Conservation (phyloP, 2,888 invertebrate species). For the Acanthosepion lycidas region DNA sequence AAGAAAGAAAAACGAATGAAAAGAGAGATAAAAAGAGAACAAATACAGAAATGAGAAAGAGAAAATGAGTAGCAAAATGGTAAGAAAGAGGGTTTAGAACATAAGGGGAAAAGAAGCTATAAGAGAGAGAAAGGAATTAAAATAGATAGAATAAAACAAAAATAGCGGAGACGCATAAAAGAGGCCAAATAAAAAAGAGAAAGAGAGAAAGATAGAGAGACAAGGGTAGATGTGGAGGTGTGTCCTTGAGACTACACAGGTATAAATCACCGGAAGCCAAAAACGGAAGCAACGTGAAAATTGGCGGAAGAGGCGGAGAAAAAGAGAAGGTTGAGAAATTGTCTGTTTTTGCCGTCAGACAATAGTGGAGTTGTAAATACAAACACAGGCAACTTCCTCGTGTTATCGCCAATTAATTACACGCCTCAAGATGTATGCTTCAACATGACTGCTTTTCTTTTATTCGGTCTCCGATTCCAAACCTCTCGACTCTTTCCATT, state of each 20-base stretch:
- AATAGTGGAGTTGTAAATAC: not conserved
- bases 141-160: too few relatives aligned
- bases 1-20: too few relatives aligned
- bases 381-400: not conserved
- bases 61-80: too few relatives aligned
- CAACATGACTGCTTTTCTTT: not conserved
- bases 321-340: not conserved
- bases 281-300: not conserved
- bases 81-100: too few relatives aligned
- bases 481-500: not conserved
- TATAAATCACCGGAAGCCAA: not conserved
- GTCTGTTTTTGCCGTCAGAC: not conserved
- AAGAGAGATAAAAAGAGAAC: too few relatives aligned
- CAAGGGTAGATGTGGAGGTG: not conserved
- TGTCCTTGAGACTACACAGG: not conserved
- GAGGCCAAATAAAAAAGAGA: too few relatives aligned
- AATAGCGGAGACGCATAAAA: too few relatives aligned
- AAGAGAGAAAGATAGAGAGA: too few relatives aligned
- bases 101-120: too few relatives aligned
- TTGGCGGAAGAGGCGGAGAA: not conserved
- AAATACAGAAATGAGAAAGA: too few relatives aligned
- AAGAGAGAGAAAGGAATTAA: too few relatives aligned
- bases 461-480: not conserved
- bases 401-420: not conserved
- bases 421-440: not conserved